Evolutionary conservation across 2,888 invertebrate species (phyloP).

Genomic region (Nomada fabriciana): DNA sequence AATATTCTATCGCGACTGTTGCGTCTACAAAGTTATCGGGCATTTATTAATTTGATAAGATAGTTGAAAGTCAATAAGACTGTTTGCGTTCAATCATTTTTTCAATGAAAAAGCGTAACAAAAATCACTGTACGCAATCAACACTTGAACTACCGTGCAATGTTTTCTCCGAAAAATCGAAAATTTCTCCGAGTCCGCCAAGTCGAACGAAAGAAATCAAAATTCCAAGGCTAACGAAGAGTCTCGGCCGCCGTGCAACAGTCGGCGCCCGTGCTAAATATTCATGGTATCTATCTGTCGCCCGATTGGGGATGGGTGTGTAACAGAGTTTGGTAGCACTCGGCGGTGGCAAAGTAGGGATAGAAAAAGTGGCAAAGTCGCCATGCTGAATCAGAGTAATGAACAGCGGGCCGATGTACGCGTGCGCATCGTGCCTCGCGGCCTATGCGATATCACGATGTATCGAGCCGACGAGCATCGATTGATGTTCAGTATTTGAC

Average conservation of each 20-base stretch:
- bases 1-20: background rate
- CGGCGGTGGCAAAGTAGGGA: conserved; percentile 18
- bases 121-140: no score
- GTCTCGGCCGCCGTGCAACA: background rate
- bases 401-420: conserved; percentile 20
- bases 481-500: conserved; percentile 47
- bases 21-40: background rate
- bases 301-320: conserved; percentile 28
- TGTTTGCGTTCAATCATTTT: no score
- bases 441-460: conserved; percentile 37
- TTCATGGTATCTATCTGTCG: conserved; percentile 33
- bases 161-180: background rate
- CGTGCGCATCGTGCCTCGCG: conserved; percentile 31
- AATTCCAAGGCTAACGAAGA: conserved; percentile 24
- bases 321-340: conserved; percentile 28
- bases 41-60: background rate
- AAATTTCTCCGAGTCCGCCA: no score
- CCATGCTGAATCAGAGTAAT: conserved; percentile 50
- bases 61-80: no score
- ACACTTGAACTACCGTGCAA: background rate
- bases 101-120: no score
- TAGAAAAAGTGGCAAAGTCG: conserved; percentile 40
- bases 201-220: background rate
- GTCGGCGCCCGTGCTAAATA: conserved; percentile 44
- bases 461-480: conserved; percentile 39